These are phyloP conservation scores for Ispidina picta DNA, from an alignment of 2,797 vertebrate genomes.

Conservation along the genomic window DNA sequence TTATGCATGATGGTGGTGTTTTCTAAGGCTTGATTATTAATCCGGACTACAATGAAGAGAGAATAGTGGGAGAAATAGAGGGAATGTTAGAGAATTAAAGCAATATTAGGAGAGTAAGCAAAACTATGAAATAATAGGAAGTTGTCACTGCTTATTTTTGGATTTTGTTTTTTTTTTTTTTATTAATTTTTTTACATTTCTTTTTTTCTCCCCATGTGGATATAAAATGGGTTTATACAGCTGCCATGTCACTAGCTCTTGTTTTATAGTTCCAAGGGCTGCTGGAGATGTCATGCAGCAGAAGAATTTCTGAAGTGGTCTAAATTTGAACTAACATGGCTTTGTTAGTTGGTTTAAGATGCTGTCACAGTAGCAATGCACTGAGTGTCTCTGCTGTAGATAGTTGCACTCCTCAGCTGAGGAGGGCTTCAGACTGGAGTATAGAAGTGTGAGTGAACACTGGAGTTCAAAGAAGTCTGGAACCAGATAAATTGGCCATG, in stretches of 20 bases:
- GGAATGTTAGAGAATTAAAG: neutral
- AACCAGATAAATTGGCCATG: neutral
- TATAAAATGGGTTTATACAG: neutral
- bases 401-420: neutral
- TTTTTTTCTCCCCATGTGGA: too few relatives aligned
- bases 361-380: neutral
- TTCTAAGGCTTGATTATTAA: neutral
- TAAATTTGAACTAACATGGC: neutral
- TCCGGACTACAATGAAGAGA: neutral
- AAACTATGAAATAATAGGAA: neutral
- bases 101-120: neutral
- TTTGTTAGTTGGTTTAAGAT: neutral
- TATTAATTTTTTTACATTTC: neutral
- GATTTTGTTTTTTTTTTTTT: neutral
- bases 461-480: neutral
- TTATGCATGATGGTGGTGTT: neutral
- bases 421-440: neutral
- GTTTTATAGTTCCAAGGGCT: neutral
- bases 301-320: neutral
- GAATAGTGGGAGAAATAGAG: neutral
- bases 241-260: neutral
- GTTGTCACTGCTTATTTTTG: neutral
- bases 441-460: neutral
- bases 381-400: neutral
- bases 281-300: neutral